Evolutionary conservation across 2,797 vertebrate genomes (phyloP), one percentile per base, ranked within the genome.

Genomic region (Pangasius djambal): DNA sequence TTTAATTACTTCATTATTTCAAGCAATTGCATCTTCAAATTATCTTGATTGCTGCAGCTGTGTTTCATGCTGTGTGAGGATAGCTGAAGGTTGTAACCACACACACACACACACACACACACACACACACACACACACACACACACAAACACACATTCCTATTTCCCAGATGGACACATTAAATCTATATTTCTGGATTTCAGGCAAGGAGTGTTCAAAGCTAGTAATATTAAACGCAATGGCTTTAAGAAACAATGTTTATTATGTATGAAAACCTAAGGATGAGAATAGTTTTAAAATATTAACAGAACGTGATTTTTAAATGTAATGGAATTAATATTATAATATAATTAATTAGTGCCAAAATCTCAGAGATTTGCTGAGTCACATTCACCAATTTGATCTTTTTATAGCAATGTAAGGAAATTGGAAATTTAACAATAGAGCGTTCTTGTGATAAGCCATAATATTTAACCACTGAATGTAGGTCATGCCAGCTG

Each of bases 1-100:
- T 89, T 95, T 96, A 95, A 96, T 96, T 94, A 94, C 92, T 95
- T 95, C 94, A 96, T 96, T 96, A 95, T 95, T 94, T 95, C 91
- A 55, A 87, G 91, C 94, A 95, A 96, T 96, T 95, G 93, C 93
- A 92, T 94, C 94, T 94, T 95, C 91, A 94, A 93, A 95, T 93
- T 94, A 94, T 92, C 89, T 93, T 94, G 94, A 93, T 94, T 95
- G 91, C 90, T 90, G 92, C 95, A 95, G 95, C 95, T 95, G 95
- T 92, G 95, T 90, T 91, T 90, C 89, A 86, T 91, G 88, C 91
- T 48, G 92, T 85, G 87, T 89, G 85, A 63, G 69, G 90, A 92
- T 92, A 91, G 88, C 67, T 88, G 69, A 87, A 92, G 93, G 94
- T 93, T 89, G 89, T 88, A 75, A 92, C 75, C 63, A 86, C 77